Evolutionary conservation across 2,113 vertebrate genomes (phyloP).

Genomic region (Calypte anna): DNA sequence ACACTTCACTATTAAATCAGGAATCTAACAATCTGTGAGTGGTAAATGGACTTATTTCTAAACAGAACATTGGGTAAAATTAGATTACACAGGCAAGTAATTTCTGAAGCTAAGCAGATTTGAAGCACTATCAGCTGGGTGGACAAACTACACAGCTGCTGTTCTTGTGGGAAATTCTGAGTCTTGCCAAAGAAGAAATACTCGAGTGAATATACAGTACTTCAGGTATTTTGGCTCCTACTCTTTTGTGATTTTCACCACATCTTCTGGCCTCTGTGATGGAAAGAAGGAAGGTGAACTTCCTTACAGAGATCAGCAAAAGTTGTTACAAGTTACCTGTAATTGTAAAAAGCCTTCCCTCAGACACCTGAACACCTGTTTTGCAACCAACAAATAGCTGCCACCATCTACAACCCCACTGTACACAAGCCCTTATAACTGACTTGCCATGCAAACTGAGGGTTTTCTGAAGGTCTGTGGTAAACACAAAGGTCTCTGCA

Average conservation of each 20-base stretch:
- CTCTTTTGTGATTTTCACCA: neutral
- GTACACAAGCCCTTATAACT: neutral
- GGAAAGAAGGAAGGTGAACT: neutral
- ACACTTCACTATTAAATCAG: constrained; percentile 63
- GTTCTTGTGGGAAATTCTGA: constrained; percentile 24
- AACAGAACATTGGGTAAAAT: constrained; percentile 68
- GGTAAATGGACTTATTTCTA: constrained; percentile 70
- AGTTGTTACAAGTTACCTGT: neutral
- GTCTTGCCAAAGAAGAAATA: neutral
- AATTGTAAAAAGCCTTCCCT: neutral
- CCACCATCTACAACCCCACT: fast-evolving
- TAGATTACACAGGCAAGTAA: constrained; percentile 69
- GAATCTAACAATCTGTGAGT: constrained; percentile 67
- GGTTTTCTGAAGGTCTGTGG: neutral
- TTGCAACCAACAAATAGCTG: neutral
- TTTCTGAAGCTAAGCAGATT: constrained; percentile 71
- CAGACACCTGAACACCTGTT: neutral
- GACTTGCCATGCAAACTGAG: fast-evolving
- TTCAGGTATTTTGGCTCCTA: constrained; percentile 25
- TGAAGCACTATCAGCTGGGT: constrained; percentile 70
- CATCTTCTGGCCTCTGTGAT: neutral
- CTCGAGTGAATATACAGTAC: neutral
- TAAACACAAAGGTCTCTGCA: neutral
- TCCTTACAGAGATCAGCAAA: neutral
- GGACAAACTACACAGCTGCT: constrained; percentile 58